Evolutionary conservation across 1,140 invertebrate species (phyloP).

Genomic region (Drosophila bocki): DNA sequence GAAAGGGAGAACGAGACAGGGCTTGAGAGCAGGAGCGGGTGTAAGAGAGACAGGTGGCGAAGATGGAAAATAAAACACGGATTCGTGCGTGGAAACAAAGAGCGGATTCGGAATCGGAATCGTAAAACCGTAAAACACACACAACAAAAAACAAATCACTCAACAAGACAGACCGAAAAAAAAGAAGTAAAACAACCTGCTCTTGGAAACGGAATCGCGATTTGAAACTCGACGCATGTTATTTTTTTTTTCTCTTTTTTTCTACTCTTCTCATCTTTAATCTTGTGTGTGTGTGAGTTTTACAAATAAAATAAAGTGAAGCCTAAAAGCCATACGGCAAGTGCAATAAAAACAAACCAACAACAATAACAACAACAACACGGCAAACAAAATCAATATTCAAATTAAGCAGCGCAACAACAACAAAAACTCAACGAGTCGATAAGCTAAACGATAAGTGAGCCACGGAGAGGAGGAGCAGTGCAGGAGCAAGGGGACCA

Average conservation of each 20-base stretch:
- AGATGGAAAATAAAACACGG: constrained; percentile 38
- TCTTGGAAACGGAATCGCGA: constrained; percentile 23
- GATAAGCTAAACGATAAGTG: constrained; percentile 72
- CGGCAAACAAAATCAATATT: constrained; percentile 71
- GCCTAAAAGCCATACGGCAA: constrained; percentile 49
- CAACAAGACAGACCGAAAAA: constrained; percentile 2
- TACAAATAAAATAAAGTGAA: constrained; percentile 20
- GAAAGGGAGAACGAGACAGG: not conserved
- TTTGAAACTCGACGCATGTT: constrained; percentile 6
- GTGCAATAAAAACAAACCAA: constrained; percentile 67
- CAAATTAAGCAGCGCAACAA: constrained; percentile 65
- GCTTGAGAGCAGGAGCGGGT: not conserved
- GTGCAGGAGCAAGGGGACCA: not conserved
- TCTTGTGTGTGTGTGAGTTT: constrained; percentile 52
- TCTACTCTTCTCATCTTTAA: constrained; percentile 28
- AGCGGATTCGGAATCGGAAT: constrained; percentile 39
- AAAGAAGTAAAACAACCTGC: constrained; percentile 32
- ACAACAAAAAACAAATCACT: constrained; percentile 14
- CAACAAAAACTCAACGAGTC: constrained; percentile 55
- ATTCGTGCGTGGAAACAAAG: constrained; percentile 35
- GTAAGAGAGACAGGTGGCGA: not conserved
- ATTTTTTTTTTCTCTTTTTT: constrained; percentile 19
- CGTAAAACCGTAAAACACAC: constrained; percentile 29
- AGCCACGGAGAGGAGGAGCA: constrained; percentile 5
- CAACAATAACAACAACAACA: constrained; percentile 34